phyloP scores from a whole-genome alignment of 2,797 vertebrate species.

The Pempheris klunzingeri region DNA sequence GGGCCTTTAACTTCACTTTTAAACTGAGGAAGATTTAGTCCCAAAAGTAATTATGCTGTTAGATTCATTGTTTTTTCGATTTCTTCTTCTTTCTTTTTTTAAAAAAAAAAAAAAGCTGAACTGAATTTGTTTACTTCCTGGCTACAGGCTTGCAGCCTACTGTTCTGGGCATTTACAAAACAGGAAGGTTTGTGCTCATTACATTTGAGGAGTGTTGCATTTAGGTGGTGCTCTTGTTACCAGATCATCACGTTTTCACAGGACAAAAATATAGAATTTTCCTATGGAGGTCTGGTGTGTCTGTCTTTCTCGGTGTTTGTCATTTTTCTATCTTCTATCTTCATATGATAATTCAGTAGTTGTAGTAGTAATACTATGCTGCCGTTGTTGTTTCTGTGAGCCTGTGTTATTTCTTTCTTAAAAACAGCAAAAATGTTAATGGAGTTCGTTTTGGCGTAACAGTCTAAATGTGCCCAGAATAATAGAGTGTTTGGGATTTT shows the following conservation, averaged over 20 bases:
- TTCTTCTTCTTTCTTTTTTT: neutral
- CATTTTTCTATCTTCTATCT: neutral
- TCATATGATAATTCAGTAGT: neutral
- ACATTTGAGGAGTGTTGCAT: neutral
- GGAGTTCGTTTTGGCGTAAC: neutral
- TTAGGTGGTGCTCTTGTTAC: neutral
- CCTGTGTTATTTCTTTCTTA: neutral
- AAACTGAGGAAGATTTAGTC: neutral
- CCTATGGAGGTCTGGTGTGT: neutral
- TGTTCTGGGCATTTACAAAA: constrained; percentile 3
- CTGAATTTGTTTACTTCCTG: constrained; percentile 2
- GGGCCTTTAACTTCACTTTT: neutral
- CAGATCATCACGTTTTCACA: constrained; percentile 6
- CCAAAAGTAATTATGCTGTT: neutral
- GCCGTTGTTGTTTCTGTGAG: neutral
- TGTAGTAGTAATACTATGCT: no score
- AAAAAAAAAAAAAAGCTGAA: no score
- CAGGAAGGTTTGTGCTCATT: neutral
- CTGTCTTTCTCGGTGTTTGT: neutral
- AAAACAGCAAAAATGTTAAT: neutral
- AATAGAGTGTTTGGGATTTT: neutral
- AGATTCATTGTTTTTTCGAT: neutral
- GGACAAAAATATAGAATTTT: neutral
- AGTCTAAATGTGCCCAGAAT: neutral
- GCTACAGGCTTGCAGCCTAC: neutral